A percentile compares a stretch with the other conserved stretches of the same genome.
Evolutionary conservation across 1,140 invertebrate genomes (phyloP).

Genomic region (Ooceraea biroi): DNA sequence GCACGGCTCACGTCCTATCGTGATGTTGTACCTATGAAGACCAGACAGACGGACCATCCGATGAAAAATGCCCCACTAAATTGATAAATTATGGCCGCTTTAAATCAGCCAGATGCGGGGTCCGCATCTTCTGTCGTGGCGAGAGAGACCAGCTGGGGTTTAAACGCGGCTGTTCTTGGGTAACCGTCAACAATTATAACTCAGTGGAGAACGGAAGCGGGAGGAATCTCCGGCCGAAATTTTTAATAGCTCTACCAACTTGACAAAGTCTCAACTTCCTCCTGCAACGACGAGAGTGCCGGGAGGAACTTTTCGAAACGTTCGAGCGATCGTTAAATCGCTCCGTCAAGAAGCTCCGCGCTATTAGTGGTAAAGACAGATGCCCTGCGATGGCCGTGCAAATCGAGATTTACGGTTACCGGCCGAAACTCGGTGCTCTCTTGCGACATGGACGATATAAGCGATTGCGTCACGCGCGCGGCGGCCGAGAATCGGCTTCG

Average conservation of each 20-base stretch:
- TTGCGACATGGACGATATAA: constrained; percentile 59
- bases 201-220: constrained; percentile 8
- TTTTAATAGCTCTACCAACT: not conserved
- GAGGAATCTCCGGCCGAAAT: not conserved
- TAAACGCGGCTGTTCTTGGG: constrained; percentile 17
- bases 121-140: constrained; percentile 9
- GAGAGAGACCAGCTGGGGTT: constrained; percentile 26
- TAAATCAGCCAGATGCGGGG: constrained; percentile 51
- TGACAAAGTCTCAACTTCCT: not conserved
- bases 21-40: constrained; percentile 31
- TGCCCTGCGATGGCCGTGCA: constrained; percentile 22
- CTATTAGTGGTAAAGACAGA: constrained; percentile 44
- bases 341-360: not conserved
- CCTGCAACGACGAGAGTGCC: not conserved
- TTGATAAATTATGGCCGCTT: constrained; percentile 57
- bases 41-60: constrained; percentile 21
- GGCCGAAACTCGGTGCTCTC: constrained; percentile 29
- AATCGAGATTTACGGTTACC: constrained; percentile 42
- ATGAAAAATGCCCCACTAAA: constrained; percentile 59
- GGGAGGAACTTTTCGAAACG: not conserved
- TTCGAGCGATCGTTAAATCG: constrained; percentile 15
- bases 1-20: constrained; percentile 48
- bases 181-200: constrained; percentile 27
- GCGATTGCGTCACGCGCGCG: constrained; percentile 57
- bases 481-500: constrained; percentile 55